Conservation (phyloP, 2,888 invertebrate genomes). For the Zygogramma bicolorata region DNA sequence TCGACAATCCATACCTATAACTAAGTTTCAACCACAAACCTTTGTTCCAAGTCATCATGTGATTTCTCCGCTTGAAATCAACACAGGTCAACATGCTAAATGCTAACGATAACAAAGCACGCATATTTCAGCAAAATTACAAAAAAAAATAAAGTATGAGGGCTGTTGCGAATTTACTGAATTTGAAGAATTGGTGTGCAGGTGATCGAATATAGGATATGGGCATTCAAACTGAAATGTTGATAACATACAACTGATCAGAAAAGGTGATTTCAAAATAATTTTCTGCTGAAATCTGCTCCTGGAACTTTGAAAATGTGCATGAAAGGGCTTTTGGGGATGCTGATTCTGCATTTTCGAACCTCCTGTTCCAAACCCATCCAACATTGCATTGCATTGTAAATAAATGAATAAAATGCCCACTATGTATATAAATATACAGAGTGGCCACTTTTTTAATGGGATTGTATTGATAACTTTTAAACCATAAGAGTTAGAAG, state of each 20-base stretch:
- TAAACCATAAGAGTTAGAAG: too few species aligned
- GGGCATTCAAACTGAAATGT: constrained; percentile 1
- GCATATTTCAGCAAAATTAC: background rate
- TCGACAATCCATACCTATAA: too few species aligned
- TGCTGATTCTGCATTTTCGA: too few species aligned
- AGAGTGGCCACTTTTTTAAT: too few species aligned
- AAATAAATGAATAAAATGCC: too few species aligned
- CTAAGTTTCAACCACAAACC: background rate
- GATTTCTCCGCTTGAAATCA: background rate
- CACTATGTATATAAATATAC: too few species aligned
- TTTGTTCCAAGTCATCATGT: constrained; percentile 5
- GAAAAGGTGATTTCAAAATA: constrained; percentile 9
- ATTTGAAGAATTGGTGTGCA: background rate
- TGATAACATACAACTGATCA: background rate
- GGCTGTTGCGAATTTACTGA: background rate
- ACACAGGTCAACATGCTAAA: background rate
- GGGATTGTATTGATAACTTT: too few species aligned
- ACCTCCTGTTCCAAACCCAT: too few species aligned
- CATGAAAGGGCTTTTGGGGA: constrained; percentile 14
- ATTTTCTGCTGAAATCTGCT: constrained; percentile 5
- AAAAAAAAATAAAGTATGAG: background rate
- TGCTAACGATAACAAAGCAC: background rate
- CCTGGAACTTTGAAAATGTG: constrained; percentile 15
- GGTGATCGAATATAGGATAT: background rate
- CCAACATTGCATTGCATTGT: too few species aligned